Conservation (phyloP, 2,888 invertebrate species). For the Lymantria monacha region DNA sequence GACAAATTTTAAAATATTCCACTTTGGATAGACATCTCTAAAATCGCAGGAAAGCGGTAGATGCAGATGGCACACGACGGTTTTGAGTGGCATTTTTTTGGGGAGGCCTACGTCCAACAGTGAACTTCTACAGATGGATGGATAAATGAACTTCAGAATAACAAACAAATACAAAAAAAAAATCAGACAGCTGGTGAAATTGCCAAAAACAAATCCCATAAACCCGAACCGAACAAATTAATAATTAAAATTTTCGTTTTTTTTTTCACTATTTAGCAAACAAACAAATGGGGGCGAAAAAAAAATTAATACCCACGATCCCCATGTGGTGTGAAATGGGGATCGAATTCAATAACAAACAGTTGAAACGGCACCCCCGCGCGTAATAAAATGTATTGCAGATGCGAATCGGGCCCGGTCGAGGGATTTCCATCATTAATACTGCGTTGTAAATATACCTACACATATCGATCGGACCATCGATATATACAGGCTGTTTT, state of each 20-base stretch:
- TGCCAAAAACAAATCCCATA: too few species aligned
- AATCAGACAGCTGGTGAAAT: too few species aligned
- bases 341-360: conserved; percentile 39
- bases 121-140: too few species aligned
- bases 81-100: too few species aligned
- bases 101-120: too few species aligned
- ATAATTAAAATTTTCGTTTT: background rate
- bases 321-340: conserved; percentile 27
- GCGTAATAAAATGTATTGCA: conserved; percentile 54
- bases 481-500: conserved; percentile 17
- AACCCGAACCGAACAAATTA: background rate
- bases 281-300: conserved; percentile 23
- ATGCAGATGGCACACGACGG: too few species aligned
- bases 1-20: too few species aligned
- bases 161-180: too few species aligned
- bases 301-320: conserved; percentile 28
- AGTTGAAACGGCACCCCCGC: conserved; percentile 50
- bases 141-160: too few species aligned
- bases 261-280: conserved; percentile 19
- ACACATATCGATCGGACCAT: conserved; percentile 26
- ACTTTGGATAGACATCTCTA: too few species aligned
- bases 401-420: conserved; percentile 34
- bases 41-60: too few species aligned
- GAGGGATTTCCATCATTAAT: conserved; percentile 53
- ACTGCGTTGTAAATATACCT: conserved; percentile 45